Evolutionary conservation across 2,888 invertebrate species (phyloP), one percentile per base, ranked within the genome.

Genomic region (Drosophila villosipedis): DNA sequence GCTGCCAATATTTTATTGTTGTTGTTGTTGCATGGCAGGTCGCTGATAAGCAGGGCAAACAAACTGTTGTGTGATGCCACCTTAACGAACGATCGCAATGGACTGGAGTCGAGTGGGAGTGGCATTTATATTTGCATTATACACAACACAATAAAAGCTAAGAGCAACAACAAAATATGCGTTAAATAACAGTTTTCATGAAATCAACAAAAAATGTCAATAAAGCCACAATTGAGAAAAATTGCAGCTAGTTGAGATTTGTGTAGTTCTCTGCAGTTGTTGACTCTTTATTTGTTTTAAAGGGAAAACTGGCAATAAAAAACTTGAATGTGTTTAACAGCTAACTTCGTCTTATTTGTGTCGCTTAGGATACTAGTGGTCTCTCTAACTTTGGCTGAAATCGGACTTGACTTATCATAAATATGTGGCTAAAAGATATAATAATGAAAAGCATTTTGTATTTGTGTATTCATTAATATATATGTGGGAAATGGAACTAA

Each of bases 21-120:
- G 25, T n/a, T 55, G 19, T 12, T 37, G 37, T n/a, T 39, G 25
- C 25, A 30, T 39, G 35, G 9, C 37, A 54, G 35, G 14, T 41
- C 41, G 43, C 62, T 71, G 71, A 71, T 71, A 71, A 71, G 62
- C 57, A 62, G 52, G 31, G 35, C 71, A 37, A 55, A 55, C 54
- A 55, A n/a, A 35, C 16, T 37, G 35, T 55, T 50, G 16, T 25
- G 16, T 28, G 28, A 19, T 28, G 50, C 50, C 50, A 37, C 33
- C 16, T 25, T 16, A 16, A 35, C 35, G 25, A 25, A 10, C 54
- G 33, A 54, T 9, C 33, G 22, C 43, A 22, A 12, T 43, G 22
- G 22, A 43, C 5, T 25, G 6, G 16, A 16, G 22, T 33, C 25
- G 14, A 16, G 30, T 52, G 37, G 61, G 61, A 52, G 37, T 61